Percentiles rank a stretch among this genome's conserved stretches.
These are phyloP conservation scores for Eristalinus aeneus DNA, from an alignment of 2,888 invertebrate species.

Conservation along the genomic window DNA sequence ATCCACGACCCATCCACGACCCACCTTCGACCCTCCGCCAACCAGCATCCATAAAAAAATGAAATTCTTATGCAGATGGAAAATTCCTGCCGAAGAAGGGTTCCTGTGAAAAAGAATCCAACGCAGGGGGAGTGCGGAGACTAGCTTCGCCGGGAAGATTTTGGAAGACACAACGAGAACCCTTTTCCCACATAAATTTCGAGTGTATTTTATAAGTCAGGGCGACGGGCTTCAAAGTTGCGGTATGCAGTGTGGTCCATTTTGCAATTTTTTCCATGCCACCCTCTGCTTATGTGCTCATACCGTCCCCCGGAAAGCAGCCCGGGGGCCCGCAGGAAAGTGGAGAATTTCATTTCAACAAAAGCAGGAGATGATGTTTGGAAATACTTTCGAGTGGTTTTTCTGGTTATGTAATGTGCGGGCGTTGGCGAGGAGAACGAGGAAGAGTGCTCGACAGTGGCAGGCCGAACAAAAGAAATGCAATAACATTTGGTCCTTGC, in stretches of 20 bases:
- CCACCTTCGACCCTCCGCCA: neutral
- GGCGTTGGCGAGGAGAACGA: neutral
- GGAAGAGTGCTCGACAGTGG: neutral
- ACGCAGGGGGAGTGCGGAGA: neutral
- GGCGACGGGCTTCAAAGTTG: neutral
- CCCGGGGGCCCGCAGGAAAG: neutral
- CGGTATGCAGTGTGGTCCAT: neutral
- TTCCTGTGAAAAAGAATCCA: neutral
- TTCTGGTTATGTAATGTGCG: constrained; percentile 48
- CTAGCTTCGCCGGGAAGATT: neutral
- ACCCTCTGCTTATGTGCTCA: neutral
- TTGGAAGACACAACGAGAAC: constrained; percentile 27
- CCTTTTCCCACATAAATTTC: constrained; percentile 60
- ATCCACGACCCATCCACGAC: no score
- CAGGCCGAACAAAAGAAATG: constrained; percentile 27
- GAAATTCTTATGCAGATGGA: constrained; percentile 67
- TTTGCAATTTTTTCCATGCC: neutral
- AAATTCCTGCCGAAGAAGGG: constrained; percentile 50
- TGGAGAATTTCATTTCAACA: constrained; percentile 60
- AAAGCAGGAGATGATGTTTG: constrained; percentile 43
- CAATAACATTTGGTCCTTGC: constrained; percentile 39
- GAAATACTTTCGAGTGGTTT: constrained; percentile 63
- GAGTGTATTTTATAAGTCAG: constrained; percentile 34
- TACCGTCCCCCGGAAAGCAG: neutral
- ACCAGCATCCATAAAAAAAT: constrained; percentile 23